Conservation (phyloP, 92 coral and sea anemone species). For the Ricordea florida region DNA sequence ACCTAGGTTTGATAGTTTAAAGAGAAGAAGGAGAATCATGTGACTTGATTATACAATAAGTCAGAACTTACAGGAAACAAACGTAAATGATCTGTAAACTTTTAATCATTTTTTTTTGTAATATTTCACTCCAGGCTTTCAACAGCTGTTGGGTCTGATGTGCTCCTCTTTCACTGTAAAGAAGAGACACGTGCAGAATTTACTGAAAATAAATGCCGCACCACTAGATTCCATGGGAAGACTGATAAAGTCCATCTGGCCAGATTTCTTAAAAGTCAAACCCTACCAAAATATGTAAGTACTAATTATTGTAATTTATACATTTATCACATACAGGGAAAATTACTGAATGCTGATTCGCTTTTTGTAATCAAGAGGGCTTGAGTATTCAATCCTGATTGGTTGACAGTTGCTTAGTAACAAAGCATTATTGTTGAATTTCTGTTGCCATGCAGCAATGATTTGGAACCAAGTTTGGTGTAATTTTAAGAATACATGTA, state of each 20-base stretch:
- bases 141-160: background rate
- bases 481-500: too few species aligned
- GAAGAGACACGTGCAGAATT: background rate
- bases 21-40: too few species aligned
- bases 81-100: too few species aligned
- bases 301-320: too few species aligned
- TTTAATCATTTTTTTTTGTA: too few species aligned
- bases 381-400: background rate
- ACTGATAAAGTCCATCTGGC: background rate
- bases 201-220: background rate
- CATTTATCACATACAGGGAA: too few species aligned
- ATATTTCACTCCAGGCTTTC: background rate
- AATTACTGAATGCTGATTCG: too few species aligned
- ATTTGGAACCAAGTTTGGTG: too few species aligned
- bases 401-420: background rate
- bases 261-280: slow-evolving; percentile 7
- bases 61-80: too few species aligned
- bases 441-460: too few species aligned
- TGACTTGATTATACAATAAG: too few species aligned
- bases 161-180: slow-evolving; percentile 31
- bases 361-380: background rate
- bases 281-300: slow-evolving; percentile 35
- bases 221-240: slow-evolving; percentile 12
- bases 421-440: background rate
- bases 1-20: too few species aligned